A percentile compares a stretch with the other conserved stretches of the same genome.
phyloP scores from a whole-genome alignment of 2,113 vertebrate species.

The Elachura formosa region DNA sequence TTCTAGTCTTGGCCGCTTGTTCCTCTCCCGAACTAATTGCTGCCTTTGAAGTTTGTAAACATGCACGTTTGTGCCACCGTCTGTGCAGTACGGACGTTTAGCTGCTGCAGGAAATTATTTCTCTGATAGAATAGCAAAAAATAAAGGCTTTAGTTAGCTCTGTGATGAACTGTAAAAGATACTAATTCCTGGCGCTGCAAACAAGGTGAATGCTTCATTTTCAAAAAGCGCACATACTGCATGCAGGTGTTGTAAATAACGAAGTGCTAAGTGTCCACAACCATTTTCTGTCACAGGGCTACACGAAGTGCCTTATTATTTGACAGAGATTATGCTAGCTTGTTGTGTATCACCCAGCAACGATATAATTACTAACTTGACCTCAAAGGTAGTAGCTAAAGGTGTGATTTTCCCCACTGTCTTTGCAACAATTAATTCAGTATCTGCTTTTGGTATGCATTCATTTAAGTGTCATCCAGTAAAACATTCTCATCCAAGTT shows the following conservation, averaged over 20 bases:
- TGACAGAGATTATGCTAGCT: conserved; percentile 14
- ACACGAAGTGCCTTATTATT: background rate
- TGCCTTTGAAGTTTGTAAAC: conserved; percentile 23
- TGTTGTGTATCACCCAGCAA: background rate
- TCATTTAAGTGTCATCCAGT: background rate
- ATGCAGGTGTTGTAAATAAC: background rate
- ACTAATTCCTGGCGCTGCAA: background rate
- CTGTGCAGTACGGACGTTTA: background rate
- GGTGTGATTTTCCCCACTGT: background rate
- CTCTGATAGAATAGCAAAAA: background rate
- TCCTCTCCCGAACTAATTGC: background rate
- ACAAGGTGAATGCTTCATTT: background rate
- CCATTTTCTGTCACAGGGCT: background rate
- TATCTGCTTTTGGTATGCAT: conserved; percentile 1
- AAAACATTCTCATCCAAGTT: background rate
- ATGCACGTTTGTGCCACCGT: background rate
- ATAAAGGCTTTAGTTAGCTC: background rate
- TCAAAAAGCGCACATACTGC: background rate
- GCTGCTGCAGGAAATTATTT: background rate
- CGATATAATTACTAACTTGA: conserved; percentile 48
- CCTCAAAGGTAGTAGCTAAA: conserved; percentile 23
- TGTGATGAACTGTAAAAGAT: background rate
- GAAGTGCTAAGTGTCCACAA: background rate
- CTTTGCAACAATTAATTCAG: conserved; percentile 31
- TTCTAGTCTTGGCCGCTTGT: background rate